Evolutionary conservation across 2,888 invertebrate genomes (phyloP), one percentile per base, ranked within the genome.

Genomic region (Sesia bembeciformis): DNA sequence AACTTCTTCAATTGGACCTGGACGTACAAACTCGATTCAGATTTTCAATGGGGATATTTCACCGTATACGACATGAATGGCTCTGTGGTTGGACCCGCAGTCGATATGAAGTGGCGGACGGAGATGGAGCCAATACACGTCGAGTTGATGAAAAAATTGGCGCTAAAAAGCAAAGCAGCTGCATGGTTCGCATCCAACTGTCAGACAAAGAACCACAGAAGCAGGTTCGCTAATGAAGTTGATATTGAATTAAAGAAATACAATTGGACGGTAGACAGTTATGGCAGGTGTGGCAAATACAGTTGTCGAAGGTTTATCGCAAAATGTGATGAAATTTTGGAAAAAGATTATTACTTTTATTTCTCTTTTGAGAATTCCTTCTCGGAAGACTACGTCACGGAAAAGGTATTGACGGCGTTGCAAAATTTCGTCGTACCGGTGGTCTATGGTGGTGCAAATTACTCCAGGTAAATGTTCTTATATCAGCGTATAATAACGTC

Each of bases 381-480:
- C 49, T 59, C 67, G 54, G 66, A 74, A 57, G 75, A 81, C 60
- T 83, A 81, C 54, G 77, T 76, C 3, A 81, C 81, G 0, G 78
- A 80, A 54, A 78, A 80, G 57, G 56, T 80, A 4, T 56, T 77
- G 39, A 68, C 65, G 40, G 76, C 87, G 5, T 66, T 90, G 49
- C 83, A 91, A 62, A 89, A 91, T 72, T 83, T 91, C 64, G 84
- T 92, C 23, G 76, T 93, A 4, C 93, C 93, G 1, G 88, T 93
- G 23, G 93, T 93, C 4, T 92, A 90, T 82, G 93, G 93, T 4
- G 91, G 90, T 7, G 91, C 90, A 54, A 90, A 92, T 73, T 93
- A 93, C 71, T 73, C 67, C 23, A 72, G 78, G 77, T 80, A 50
- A 23, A 23, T 23, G 1, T 23, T 23, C 23, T 23, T 23, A 23